Conservation (phyloP, 2,113 vertebrate genomes). For the Carlito syrichta region DNA sequence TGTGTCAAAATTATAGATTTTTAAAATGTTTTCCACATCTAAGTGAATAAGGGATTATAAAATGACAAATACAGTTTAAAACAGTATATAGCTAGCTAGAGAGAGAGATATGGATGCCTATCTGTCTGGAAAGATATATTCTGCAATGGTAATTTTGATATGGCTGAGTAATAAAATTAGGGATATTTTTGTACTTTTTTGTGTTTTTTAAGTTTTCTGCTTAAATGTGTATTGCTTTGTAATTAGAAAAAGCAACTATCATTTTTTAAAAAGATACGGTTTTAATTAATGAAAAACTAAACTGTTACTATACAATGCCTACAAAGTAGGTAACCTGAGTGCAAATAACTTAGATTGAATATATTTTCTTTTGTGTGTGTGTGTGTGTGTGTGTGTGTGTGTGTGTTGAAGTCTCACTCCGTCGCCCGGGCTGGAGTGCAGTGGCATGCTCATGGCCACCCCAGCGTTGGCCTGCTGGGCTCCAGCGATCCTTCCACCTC, state of each 20-base stretch:
- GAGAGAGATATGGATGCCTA: background rate
- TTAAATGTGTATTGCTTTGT: background rate
- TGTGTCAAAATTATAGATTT: background rate
- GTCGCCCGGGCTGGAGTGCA: no score
- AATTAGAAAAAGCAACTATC: background rate
- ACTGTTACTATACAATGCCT: background rate
- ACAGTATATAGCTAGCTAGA: background rate
- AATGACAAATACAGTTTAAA: no score
- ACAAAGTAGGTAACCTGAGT: background rate
- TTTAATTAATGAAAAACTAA: background rate
- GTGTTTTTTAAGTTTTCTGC: conserved; percentile 2
- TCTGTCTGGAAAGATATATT: background rate
- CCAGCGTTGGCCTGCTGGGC: no score
- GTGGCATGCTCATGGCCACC: no score
- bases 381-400: no score
- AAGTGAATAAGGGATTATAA: background rate
- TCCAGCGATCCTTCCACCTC: no score
- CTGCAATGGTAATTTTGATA: background rate
- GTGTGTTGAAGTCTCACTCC: no score
- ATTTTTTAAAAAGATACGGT: background rate
- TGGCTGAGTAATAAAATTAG: background rate
- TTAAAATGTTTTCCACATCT: background rate
- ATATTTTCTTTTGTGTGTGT: no score
- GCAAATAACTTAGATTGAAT: background rate
- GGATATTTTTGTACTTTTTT: background rate